phyloP scores from a whole-genome alignment of 2,888 invertebrate species.

The Bombylius discolor region DNA sequence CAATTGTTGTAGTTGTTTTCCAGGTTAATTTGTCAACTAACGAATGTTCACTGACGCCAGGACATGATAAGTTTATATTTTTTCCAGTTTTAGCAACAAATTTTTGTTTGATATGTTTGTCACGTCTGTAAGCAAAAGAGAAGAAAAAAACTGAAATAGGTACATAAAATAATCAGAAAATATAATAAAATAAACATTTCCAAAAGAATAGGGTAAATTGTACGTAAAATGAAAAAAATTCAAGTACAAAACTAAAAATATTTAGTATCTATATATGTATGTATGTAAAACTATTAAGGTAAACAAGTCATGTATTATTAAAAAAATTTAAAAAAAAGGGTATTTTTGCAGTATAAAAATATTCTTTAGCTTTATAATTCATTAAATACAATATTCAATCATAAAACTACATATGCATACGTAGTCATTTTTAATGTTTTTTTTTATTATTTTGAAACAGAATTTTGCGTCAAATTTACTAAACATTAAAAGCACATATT shows the following conservation, averaged over 20 bases:
- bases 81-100: conserved; percentile 49
- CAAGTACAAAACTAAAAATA: not conserved
- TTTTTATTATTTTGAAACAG: no score
- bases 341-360: no score
- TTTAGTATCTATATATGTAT: no score
- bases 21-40: conserved; percentile 51
- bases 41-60: conserved; percentile 53
- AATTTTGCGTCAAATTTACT: no score
- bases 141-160: conserved; percentile 11
- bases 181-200: not conserved
- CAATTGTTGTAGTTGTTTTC: conserved; percentile 37
- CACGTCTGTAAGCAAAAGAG: conserved; percentile 41
- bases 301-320: no score
- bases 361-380: no score
- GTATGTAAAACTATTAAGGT: no score
- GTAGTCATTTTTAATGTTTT: no score
- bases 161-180: not conserved
- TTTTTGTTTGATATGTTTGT: conserved; percentile 43
- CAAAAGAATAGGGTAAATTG: not conserved
- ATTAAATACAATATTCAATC: no score
- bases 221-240: not conserved
- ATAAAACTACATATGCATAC: no score
- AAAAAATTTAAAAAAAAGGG: no score
- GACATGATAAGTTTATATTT: conserved; percentile 52
- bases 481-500: no score